Evolutionary conservation across 2,888 invertebrate species (phyloP).

Genomic region (Kuschelorhynchus macadamiae): DNA sequence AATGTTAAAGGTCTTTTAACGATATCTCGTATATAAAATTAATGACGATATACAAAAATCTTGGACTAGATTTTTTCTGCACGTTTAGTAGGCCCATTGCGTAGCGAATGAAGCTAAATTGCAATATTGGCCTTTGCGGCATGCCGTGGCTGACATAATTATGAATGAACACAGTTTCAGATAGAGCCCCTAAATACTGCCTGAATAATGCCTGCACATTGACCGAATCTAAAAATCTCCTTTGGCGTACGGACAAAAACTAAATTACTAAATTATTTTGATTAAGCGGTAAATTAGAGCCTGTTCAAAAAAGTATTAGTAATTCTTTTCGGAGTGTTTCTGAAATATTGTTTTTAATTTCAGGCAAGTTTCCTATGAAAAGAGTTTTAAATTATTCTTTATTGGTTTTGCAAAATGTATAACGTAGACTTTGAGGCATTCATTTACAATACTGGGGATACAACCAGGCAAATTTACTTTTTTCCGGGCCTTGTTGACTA

Average conservation of each 20-base stretch:
- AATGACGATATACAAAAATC: no score
- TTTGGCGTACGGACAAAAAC: slow-evolving; percentile 1
- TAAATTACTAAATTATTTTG: not conserved
- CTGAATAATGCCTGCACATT: not conserved
- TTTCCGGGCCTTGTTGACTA: no score
- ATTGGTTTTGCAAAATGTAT: no score
- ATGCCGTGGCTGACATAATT: slow-evolving; percentile 21
- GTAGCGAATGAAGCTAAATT: slow-evolving; percentile 18
- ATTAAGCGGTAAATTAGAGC: not conserved
- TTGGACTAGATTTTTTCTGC: not conserved
- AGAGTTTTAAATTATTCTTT: no score
- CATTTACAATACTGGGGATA: no score
- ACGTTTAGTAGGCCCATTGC: not conserved
- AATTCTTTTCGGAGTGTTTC: not conserved
- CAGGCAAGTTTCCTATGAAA: no score
- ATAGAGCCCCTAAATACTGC: not conserved
- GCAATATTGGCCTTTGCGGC: slow-evolving; percentile 14
- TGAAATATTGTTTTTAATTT: no score
- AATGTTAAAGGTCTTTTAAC: no score
- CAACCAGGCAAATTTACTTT: no score
- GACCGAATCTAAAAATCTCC: not conserved
- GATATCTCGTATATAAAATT: no score
- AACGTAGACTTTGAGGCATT: no score
- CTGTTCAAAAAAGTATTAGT: not conserved
- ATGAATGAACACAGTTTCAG: slow-evolving; percentile 20